Evolutionary conservation across 2,113 vertebrate species (phyloP).

Genomic region (Caracal caracal): DNA sequence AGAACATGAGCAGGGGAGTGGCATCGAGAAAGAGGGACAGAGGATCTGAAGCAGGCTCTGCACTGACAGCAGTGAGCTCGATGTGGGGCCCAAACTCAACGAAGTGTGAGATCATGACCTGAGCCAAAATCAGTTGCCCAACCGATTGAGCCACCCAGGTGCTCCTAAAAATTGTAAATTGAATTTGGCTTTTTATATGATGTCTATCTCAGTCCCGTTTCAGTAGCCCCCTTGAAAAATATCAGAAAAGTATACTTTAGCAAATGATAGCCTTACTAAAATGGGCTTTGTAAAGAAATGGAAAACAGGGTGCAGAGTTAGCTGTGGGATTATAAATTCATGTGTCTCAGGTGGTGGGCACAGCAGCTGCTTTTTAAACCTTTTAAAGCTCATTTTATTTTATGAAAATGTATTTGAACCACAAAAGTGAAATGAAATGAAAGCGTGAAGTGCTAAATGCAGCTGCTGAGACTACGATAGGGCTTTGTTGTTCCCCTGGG

Average conservation of each 20-base stretch:
- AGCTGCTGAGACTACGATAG: constrained; percentile 5
- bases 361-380: constrained; percentile 60
- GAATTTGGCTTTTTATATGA: constrained; percentile 41
- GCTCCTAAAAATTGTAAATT: constrained; percentile 48
- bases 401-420: constrained; percentile 60
- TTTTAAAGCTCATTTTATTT: constrained; percentile 65
- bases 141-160: no score
- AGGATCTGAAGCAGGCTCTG: no score
- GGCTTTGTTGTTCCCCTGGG: constrained; percentile 57
- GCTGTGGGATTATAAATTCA: constrained; percentile 33
- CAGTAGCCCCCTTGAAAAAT: constrained; percentile 31
- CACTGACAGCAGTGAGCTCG: no score
- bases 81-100: no score
- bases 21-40: no score
- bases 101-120: no score
- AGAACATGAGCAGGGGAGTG: no score
- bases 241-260: constrained; percentile 45
- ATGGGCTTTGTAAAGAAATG: constrained; percentile 48
- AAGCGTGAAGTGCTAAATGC: constrained; percentile 46
- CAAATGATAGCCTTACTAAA: constrained; percentile 30
- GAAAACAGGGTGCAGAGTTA: neutral
- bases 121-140: no score
- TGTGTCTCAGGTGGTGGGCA: constrained; percentile 37
- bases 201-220: constrained; percentile 39
- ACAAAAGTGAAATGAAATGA: constrained; percentile 62